These are phyloP conservation scores for Polylopha cassiicola DNA, from an alignment of 2,888 invertebrate species.

Conservation along the genomic window DNA sequence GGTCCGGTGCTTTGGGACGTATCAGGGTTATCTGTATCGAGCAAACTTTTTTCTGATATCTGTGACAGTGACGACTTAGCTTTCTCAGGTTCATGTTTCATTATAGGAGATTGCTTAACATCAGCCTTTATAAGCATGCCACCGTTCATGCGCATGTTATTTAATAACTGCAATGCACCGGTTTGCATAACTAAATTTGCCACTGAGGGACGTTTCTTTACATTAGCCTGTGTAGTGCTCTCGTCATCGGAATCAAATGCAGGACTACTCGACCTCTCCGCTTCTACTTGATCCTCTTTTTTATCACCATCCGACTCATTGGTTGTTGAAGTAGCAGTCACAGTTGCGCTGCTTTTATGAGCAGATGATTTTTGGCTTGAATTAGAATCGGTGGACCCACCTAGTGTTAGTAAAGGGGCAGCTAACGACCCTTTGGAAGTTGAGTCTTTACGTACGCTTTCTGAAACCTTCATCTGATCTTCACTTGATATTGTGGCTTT, in stretches of 20 bases:
- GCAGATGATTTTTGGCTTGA: slow-evolving; percentile 79
- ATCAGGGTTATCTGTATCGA: slow-evolving; percentile 78
- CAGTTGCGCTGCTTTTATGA: slow-evolving; percentile 76
- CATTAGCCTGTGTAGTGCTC: slow-evolving; percentile 79
- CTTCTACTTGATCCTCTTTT: slow-evolving; percentile 74
- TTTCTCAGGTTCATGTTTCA: slow-evolving; percentile 60
- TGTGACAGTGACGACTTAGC: slow-evolving; percentile 74
- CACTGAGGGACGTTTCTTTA: slow-evolving; percentile 80
- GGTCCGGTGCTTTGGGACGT: slow-evolving; percentile 48
- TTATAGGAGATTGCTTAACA: slow-evolving; percentile 48
- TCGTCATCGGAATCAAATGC: slow-evolving; percentile 98
- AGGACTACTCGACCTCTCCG: slow-evolving; percentile 92
- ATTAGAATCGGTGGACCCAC: slow-evolving; percentile 76
- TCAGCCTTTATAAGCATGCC: slow-evolving; percentile 70
- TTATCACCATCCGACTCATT: slow-evolving; percentile 68
- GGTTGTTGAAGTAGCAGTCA: slow-evolving; percentile 77
- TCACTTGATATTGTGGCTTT: slow-evolving; percentile 85
- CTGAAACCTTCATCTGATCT: slow-evolving; percentile 80
- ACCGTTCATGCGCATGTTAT: slow-evolving; percentile 75
- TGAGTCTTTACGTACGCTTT: slow-evolving; percentile 57
- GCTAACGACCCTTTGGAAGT: slow-evolving; percentile 60
- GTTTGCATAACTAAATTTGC: slow-evolving; percentile 83
- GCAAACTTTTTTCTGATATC: slow-evolving; percentile 80
- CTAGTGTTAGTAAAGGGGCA: slow-evolving; percentile 58
- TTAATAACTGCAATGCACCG: slow-evolving; percentile 72